Conservation (phyloP, 2,888 invertebrate species). For the Tribolium freemani region DNA sequence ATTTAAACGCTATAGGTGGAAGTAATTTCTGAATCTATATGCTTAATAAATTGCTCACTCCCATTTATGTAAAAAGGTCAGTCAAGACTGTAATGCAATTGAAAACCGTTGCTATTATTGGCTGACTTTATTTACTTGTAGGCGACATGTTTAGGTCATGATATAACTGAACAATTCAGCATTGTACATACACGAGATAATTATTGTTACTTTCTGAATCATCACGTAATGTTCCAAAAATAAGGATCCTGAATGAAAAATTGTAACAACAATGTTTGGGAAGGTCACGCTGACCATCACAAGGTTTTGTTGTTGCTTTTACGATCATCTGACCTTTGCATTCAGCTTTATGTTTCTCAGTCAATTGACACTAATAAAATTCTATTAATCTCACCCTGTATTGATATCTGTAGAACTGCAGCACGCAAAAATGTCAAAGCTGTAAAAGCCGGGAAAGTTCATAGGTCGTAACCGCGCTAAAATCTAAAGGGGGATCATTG, state of each 20-base stretch:
- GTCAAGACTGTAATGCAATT: not conserved
- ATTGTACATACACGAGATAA: not conserved
- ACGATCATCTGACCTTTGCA: slow-evolving; percentile 12
- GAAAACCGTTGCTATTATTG: not conserved
- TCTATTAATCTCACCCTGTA: too few species aligned
- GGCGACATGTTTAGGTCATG: not conserved
- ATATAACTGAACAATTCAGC: not conserved
- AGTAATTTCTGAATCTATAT: not conserved
- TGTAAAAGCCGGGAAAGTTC: slow-evolving; percentile 3
- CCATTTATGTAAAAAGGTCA: not conserved
- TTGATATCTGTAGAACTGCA: not conserved
- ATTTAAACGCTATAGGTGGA: not conserved
- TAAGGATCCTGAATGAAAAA: too few species aligned
- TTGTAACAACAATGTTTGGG: not conserved
- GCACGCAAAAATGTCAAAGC: slow-evolving; percentile 21
- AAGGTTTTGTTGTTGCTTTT: slow-evolving; percentile 9
- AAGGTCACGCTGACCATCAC: not conserved
- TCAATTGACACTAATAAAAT: not conserved
- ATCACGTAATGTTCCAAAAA: not conserved
- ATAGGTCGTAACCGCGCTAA: slow-evolving; percentile 6
- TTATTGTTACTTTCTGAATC: not conserved
- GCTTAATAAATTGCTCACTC: not conserved
- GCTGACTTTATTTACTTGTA: not conserved
- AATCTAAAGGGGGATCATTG: slow-evolving; percentile 1
- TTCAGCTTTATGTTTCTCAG: not conserved